Conservation (phyloP, 1,140 invertebrate species). For the Drosophila quadrilineata region DNA sequence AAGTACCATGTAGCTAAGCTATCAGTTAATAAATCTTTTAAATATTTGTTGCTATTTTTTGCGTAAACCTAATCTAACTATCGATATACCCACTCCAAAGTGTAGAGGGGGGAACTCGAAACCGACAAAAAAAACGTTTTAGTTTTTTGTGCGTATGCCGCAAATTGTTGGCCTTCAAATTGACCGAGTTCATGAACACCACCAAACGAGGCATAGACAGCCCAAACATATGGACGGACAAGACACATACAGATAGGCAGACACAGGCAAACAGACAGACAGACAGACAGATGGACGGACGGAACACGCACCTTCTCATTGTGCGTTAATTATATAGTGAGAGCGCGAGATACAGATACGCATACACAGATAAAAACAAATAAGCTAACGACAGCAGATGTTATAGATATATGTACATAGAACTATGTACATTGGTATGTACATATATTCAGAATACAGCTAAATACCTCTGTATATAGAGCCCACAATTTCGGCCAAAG, state of each 20-base stretch:
- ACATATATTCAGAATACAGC: too few species aligned
- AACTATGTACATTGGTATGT: background rate
- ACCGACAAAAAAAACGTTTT: slow-evolving; percentile 35
- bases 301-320: slow-evolving; percentile 69
- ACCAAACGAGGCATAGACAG: slow-evolving; percentile 29
- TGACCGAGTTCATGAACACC: slow-evolving; percentile 75
- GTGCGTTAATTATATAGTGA: slow-evolving; percentile 74
- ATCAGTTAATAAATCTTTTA: background rate
- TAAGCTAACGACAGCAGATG: slow-evolving; percentile 36
- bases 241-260: too few species aligned
- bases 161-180: slow-evolving; percentile 77
- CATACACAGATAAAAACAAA: slow-evolving; percentile 41
- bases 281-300: slow-evolving; percentile 1
- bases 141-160: slow-evolving; percentile 68
- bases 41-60: background rate
- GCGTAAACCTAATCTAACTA: background rate
- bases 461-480: too few species aligned
- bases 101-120: slow-evolving; percentile 17
- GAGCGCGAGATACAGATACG: slow-evolving; percentile 32
- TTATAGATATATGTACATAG: background rate
- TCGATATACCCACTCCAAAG: background rate
- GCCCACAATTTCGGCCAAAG: slow-evolving; percentile 20
- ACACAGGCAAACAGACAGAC: slow-evolving; percentile 9
- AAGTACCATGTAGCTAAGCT: too few species aligned
- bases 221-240: slow-evolving; percentile 2